These are phyloP conservation scores for Bombus turneri DNA, from an alignment of 1,140 invertebrate species.

Conservation along the genomic window DNA sequence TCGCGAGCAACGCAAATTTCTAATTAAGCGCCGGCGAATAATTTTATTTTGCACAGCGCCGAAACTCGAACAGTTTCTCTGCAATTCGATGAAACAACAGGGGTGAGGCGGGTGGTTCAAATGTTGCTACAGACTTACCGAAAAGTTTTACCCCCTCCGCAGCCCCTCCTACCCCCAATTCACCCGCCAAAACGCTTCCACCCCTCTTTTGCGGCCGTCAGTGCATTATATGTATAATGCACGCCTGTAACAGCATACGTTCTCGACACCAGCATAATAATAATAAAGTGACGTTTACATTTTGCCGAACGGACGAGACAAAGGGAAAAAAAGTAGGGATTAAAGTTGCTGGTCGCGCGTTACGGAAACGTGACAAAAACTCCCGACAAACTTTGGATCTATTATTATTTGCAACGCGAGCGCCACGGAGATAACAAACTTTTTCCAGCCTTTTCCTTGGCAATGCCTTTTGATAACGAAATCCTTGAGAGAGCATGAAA, in stretches of 20 bases:
- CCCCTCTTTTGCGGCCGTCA: not conserved
- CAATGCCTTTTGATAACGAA: conserved; percentile 19
- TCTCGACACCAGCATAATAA: conserved; percentile 26
- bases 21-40: conserved; percentile 26
- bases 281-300: conserved; percentile 42
- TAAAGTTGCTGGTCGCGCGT: not conserved
- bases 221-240: conserved; percentile 16
- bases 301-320: not conserved
- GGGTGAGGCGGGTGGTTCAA: not conserved
- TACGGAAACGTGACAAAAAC: not conserved
- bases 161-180: not conserved
- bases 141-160: conserved; percentile 14
- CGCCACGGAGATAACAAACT: conserved; percentile 17
- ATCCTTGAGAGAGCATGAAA: not conserved
- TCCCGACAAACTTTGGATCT: not conserved
- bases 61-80: conserved; percentile 16
- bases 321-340: not conserved
- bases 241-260: conserved; percentile 26
- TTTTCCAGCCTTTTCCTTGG: not conserved
- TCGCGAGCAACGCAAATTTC: conserved; percentile 10
- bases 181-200: not conserved
- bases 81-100: conserved; percentile 38
- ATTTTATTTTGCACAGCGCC: conserved; percentile 24
- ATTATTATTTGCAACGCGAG: conserved; percentile 35
- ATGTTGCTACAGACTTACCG: conserved; percentile 13